Evolutionary conservation across 1,140 invertebrate genomes (phyloP).

Genomic region (Drosophila aff.): DNA sequence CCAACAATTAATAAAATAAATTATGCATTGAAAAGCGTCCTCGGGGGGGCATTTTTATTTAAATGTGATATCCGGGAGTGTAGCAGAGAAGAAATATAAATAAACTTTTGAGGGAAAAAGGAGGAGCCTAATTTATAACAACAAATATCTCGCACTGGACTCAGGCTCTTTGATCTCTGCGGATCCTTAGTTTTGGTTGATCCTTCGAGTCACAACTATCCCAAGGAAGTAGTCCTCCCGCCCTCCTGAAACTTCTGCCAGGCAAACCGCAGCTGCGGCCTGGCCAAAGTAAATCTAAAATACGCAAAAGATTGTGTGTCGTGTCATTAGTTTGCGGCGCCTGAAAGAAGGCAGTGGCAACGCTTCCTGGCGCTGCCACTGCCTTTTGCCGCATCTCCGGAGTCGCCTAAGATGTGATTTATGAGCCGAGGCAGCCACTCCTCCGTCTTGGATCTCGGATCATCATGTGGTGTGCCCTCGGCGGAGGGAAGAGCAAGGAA

Average conservation of each 20-base stretch:
- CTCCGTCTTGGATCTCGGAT: slow-evolving; percentile 24
- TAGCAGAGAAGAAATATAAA: slow-evolving; percentile 6
- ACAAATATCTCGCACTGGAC: neutral
- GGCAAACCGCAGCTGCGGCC: slow-evolving; percentile 25
- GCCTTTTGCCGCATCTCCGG: slow-evolving; percentile 12
- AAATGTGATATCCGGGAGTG: slow-evolving; percentile 29
- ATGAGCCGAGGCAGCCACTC: slow-evolving; percentile 53
- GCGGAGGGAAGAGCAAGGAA: neutral
- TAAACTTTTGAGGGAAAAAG: neutral
- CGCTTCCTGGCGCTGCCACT: slow-evolving; percentile 14
- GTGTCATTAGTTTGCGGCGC: slow-evolving; percentile 40
- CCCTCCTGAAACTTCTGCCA: too few relatives aligned
- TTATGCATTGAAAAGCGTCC: slow-evolving; percentile 46
- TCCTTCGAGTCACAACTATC: slow-evolving; percentile 1
- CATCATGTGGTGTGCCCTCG: slow-evolving; percentile 42
- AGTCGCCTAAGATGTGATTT: slow-evolving; percentile 62
- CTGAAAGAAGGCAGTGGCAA: slow-evolving; percentile 28
- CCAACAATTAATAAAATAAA: slow-evolving; percentile 60
- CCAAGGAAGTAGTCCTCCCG: neutral
- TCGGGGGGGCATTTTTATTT: slow-evolving; percentile 25
- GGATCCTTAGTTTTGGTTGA: too few relatives aligned
- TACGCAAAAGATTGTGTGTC: slow-evolving; percentile 43
- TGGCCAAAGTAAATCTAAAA: slow-evolving; percentile 35
- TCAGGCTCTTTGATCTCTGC: neutral
- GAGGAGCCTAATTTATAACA: neutral